Conservation (phyloP, 2,113 vertebrate genomes). For the Hemiscyllium ocellatum region DNA sequence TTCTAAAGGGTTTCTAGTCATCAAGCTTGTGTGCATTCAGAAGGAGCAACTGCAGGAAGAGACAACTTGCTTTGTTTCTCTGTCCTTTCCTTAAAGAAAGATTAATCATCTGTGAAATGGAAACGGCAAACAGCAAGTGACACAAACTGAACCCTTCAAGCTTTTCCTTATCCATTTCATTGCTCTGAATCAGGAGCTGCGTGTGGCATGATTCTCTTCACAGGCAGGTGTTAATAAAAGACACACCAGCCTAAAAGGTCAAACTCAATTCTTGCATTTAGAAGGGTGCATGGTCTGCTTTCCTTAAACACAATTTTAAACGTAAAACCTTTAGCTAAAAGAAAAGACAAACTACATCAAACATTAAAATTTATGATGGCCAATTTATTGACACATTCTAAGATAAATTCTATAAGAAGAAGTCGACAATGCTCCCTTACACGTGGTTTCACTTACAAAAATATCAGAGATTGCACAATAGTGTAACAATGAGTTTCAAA, state of each 20-base stretch:
- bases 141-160: slow-evolving; percentile 98
- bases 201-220: slow-evolving; percentile 75
- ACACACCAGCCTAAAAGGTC: slow-evolving; percentile 84
- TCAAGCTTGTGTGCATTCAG: slow-evolving; percentile 88
- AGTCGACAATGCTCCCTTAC: neutral
- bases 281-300: neutral
- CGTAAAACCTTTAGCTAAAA: neutral
- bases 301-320: neutral
- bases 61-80: slow-evolving; percentile 86
- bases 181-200: slow-evolving; percentile 69
- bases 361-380: neutral
- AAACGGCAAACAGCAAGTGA: slow-evolving; percentile 99
- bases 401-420: slow-evolving; percentile 10
- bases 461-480: neutral
- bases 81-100: slow-evolving; percentile 98
- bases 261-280: slow-evolving; percentile 61
- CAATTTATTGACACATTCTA: neutral
- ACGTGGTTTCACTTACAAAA: neutral
- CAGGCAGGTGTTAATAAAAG: slow-evolving; percentile 99
- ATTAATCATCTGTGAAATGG: slow-evolving; percentile 99
- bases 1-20: slow-evolving; percentile 99
- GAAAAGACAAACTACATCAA: neutral
- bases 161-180: slow-evolving; percentile 95
- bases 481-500: neutral
- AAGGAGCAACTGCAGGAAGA: slow-evolving; percentile 89